Evolutionary conservation across 1,140 invertebrate genomes (phyloP).

Genomic region (Chironomus tepperi): DNA sequence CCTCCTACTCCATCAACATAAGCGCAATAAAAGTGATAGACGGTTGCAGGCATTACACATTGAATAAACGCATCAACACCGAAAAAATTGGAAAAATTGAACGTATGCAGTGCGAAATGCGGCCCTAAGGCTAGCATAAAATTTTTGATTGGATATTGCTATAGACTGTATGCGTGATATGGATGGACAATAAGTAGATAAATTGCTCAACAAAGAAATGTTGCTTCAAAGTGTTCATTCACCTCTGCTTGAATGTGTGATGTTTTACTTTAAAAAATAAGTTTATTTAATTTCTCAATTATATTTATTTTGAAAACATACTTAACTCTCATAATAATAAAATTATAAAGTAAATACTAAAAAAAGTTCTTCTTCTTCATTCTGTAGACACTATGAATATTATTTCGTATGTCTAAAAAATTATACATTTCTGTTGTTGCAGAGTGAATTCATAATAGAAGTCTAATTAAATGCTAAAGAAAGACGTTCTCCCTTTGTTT

Average conservation of each 20-base stretch:
- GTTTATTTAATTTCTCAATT: not conserved
- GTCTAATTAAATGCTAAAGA: too few species aligned
- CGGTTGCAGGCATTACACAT: not conserved
- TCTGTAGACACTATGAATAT: too few species aligned
- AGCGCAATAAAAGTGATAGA: not conserved
- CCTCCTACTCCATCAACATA: not conserved
- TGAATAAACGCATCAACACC: slow-evolving; percentile 6
- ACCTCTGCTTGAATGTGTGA: too few species aligned
- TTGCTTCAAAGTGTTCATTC: too few species aligned
- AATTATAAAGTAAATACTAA: too few species aligned
- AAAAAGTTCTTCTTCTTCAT: too few species aligned
- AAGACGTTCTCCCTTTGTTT: too few species aligned
- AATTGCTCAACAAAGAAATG: not conserved
- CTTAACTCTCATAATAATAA: slow-evolving; percentile 4
- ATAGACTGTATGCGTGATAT: not conserved
- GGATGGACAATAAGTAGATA: not conserved
- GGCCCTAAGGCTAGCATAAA: not conserved
- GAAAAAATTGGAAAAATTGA: slow-evolving; percentile 13
- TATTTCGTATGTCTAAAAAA: too few species aligned
- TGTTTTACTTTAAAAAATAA: not conserved
- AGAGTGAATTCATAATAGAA: too few species aligned
- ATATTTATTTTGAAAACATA: slow-evolving; percentile 22
- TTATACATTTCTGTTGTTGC: too few species aligned
- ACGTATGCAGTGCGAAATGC: not conserved
- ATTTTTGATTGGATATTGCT: not conserved